Evolutionary conservation across 2,888 invertebrate genomes (phyloP), one percentile per base, ranked within the genome.

Genomic region (Tricholauxania praeusta): DNA sequence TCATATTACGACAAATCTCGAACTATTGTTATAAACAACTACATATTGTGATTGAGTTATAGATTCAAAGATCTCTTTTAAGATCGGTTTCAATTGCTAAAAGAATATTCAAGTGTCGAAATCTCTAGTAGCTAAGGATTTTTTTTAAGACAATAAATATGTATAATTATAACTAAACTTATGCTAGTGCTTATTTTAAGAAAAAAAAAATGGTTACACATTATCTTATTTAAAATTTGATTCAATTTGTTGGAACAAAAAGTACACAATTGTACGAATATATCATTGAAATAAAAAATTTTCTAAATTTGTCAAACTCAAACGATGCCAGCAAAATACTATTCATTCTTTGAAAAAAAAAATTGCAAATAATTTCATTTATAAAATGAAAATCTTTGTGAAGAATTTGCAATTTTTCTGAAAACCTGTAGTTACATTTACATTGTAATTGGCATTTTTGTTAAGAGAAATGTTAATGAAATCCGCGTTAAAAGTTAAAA

Each of bases 131-230:
- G 39, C 39, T 39, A 39, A 39, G 39, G 39, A 39, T 39, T 39
- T 39, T 14, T 49, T 19, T 49, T 48, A 28, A 48, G 70, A 63
- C 14, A 53, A 70, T 70, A 70, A 70, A 70, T 70, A 63, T 39
- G 39, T 39, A 39, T 39, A 39, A 39, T 63, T 70, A 70, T 12
- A 70, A 47, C 63, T 70, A 70, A 53, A 47, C 63, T 70, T 63
- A 70, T n/a, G 17, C 63, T 70, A 70, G 12, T 28, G 57, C 39
- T 63, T 53, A 52, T 53, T 53, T 47, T 63, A n/a, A 22, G 59
- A 12, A 12, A 22, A 19, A 59, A 28, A 17, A 22, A 62, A 62
- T n/a, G 19, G 32, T 53, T 52, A 70, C 63, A 70, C 70, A 70
- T 55, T 52, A 63, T 63, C 39, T 62, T 70, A 62, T 59, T 49